Evolutionary conservation across 2,888 invertebrate species (phyloP).

Genomic region (Bursaphelenchus okinawaensis): DNA sequence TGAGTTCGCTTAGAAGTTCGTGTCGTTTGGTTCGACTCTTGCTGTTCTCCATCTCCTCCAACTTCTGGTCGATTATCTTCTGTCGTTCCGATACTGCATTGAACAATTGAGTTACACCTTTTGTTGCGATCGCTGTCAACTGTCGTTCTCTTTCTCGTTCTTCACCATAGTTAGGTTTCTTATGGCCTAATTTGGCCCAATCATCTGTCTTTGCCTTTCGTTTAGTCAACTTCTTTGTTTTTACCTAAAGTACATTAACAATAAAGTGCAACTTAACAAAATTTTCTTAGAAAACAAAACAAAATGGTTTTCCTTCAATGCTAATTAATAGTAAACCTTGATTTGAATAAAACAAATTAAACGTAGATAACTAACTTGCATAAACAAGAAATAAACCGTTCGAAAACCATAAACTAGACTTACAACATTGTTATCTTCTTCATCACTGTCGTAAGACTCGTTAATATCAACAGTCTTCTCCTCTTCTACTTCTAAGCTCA

Average conservation of each 20-base stretch:
- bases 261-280: not conserved
- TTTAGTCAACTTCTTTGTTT: not conserved
- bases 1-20: conserved; percentile 21
- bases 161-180: conserved; percentile 44
- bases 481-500: not conserved
- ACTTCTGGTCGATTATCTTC: conserved; percentile 29
- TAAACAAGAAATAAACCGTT: no score
- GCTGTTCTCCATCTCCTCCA: conserved; percentile 18
- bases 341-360: no score
- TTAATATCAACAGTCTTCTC: not conserved
- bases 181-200: conserved; percentile 18
- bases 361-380: no score
- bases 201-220: not conserved
- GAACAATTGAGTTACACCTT: conserved; percentile 53
- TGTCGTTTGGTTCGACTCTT: conserved; percentile 17
- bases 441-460: not conserved
- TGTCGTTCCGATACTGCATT: conserved; percentile 54
- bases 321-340: no score
- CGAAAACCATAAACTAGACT: not conserved
- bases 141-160: conserved; percentile 44
- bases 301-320: no score
- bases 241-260: not conserved
- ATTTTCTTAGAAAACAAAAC: not conserved
- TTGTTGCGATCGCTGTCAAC: conserved; percentile 44
- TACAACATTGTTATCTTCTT: not conserved